Percentiles rank a stretch among this genome's conserved stretches.
These are phyloP conservation scores for Bradypus variegatus DNA, from an alignment of 2,797 vertebrate genomes.

Conservation along the genomic window DNA sequence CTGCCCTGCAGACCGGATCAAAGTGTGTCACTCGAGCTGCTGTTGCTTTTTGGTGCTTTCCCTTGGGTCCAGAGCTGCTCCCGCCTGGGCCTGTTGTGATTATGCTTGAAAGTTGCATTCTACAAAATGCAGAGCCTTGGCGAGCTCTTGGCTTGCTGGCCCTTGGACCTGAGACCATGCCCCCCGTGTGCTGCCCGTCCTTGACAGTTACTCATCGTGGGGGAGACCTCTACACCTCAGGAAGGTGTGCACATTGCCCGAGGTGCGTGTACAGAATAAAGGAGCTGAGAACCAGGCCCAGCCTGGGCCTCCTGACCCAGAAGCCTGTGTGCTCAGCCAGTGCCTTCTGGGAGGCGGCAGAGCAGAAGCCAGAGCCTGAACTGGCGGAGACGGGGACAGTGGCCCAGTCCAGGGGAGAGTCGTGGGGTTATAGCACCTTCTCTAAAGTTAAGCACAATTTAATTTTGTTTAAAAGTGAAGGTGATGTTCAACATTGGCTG, in stretches of 20 bases:
- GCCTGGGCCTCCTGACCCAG: background rate
- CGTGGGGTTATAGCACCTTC: background rate
- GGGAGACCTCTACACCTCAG: background rate
- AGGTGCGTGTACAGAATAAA: background rate
- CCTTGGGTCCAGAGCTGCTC: too few relatives aligned
- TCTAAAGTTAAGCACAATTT: background rate
- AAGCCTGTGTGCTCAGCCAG: rapidly evolving
- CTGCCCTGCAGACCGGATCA: background rate
- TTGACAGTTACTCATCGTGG: background rate
- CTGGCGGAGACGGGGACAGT: background rate
- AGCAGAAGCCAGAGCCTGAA: background rate
- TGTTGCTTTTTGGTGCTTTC: too few relatives aligned
- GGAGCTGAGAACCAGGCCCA: background rate
- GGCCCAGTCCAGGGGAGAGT: too few relatives aligned
- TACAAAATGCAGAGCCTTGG: background rate
- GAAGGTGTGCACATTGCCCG: background rate
- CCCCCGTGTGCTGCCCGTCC: background rate
- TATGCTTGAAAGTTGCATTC: background rate
- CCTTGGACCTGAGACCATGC: background rate
- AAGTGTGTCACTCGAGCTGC: rapidly evolving
- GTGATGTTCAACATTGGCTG: background rate
- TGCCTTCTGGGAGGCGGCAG: background rate
- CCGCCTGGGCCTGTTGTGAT: too few relatives aligned
- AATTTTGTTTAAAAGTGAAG: background rate
- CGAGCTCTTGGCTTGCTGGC: background rate